phyloP scores from a whole-genome alignment of 2,113 vertebrate genomes.

The Condylura cristata region DNA sequence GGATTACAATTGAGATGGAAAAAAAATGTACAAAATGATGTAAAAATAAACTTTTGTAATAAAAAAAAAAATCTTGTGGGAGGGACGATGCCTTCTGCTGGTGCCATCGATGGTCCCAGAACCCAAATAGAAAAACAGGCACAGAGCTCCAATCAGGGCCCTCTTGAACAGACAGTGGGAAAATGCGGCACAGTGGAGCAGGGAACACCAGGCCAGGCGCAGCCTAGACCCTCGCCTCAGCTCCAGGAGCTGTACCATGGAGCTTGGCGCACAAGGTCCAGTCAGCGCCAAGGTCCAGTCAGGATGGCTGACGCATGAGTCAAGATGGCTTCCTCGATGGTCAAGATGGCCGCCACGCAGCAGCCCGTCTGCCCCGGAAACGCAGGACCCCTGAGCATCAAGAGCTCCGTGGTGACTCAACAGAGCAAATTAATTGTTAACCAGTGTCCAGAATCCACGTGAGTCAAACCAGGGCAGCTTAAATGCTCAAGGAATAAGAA shows the following conservation, averaged over 20 bases:
- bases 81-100: neutral
- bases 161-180: neutral
- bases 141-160: neutral
- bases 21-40: too few relatives aligned
- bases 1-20: too few relatives aligned
- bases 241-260: neutral
- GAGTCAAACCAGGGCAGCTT: neutral
- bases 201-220: neutral
- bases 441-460: neutral
- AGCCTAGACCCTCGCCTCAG: neutral
- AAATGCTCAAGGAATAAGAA: neutral
- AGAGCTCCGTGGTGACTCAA: neutral
- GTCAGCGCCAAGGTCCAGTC: too few relatives aligned
- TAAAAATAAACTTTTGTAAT: too few relatives aligned
- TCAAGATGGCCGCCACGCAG: neutral
- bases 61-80: neutral
- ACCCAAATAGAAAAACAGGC: neutral
- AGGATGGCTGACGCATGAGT: neutral
- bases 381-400: neutral
- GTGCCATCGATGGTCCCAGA: neutral
- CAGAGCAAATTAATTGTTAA: neutral
- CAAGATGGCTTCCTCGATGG: fast-evolving
- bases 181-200: neutral
- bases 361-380: neutral
- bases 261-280: fast-evolving